phyloP scores from a whole-genome alignment of 1,140 invertebrate genomes.

The Neodiprion virginianus region DNA sequence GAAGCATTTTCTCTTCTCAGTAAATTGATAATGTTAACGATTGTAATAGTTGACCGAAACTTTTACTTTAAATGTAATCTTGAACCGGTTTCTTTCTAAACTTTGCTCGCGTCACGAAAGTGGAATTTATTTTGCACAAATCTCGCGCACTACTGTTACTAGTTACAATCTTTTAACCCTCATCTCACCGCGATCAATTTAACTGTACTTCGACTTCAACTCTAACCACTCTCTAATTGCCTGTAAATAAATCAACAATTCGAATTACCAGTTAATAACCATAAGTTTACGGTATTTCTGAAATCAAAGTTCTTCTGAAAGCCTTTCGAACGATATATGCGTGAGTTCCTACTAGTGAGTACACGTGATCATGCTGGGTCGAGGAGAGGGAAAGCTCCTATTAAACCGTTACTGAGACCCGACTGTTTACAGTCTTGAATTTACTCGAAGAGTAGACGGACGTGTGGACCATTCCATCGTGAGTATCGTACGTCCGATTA shows the following conservation, averaged over 20 bases:
- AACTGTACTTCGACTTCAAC: no score
- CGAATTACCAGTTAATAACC: neutral
- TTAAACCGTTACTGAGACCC: neutral
- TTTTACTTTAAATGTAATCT: no score
- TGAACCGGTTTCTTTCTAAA: no score
- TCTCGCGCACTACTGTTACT: no score
- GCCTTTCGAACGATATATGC: neutral
- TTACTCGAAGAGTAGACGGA: neutral
- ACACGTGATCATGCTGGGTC: neutral
- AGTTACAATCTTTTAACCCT: no score
- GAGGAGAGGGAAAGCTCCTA: slow-evolving; percentile 2
- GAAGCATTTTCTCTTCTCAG: no score
- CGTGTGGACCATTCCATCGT: neutral
- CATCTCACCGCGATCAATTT: no score
- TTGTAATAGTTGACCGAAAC: no score
- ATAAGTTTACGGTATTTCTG: neutral
- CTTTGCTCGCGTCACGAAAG: no score
- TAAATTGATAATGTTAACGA: no score
- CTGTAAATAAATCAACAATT: neutral
- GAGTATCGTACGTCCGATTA: neutral
- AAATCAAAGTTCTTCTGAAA: neutral
- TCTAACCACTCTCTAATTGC: neutral
- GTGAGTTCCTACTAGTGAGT: neutral
- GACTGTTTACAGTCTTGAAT: slow-evolving; percentile 1
- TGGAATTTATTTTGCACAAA: no score